Evolutionary conservation across 2,113 vertebrate species (phyloP), one percentile per base, ranked within the genome.

Genomic region (Epinephelus cyanopodus): DNA sequence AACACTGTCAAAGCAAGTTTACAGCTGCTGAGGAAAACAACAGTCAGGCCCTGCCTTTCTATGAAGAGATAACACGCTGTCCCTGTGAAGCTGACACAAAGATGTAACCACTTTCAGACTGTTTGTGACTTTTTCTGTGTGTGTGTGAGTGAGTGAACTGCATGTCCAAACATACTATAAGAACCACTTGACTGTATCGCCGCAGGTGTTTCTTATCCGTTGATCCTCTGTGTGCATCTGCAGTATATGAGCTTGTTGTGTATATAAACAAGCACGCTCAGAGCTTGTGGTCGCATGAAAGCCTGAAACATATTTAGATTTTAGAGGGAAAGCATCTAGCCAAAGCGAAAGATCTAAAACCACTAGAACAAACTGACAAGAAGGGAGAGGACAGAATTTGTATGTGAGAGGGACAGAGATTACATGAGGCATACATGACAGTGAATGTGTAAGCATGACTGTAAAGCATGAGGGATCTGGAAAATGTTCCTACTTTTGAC

Each of bases 181-280:
- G 17, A 60, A 61, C 37, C 61, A 47, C 71, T 82, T 69, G 53
- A 76, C 21, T 67, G 56, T 82, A 66, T 21, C 53, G 62, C 14
- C 73, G 73, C 80, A 91, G 89, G 89, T 89, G 89, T 89, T 85
- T 85, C 85, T 74, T 69, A 75, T 87, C 79, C 17, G 3, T 63
- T 68, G 25, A 74, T 63, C 68, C 47, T 80, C 33, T 15, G 53
- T 81, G 64, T 85, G 76, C 56, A 69, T 84, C 74, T 79, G 78
- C 82, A 74, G 64, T 70, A 64, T 77, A 54, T 74, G 68, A 82
- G 66, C 52, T 64, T 66, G 54, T 29, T 82, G 76, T 78, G 77
- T 75, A 53, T 82, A 82, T 89, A 87, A 60, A 90, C 77, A 75
- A 6, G 50, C 15, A 21, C 56, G 70, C 50, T 65, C 50, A 65